phyloP scores from a whole-genome alignment of 2,888 invertebrate genomes.

The Lasioglossum villosulum region DNA sequence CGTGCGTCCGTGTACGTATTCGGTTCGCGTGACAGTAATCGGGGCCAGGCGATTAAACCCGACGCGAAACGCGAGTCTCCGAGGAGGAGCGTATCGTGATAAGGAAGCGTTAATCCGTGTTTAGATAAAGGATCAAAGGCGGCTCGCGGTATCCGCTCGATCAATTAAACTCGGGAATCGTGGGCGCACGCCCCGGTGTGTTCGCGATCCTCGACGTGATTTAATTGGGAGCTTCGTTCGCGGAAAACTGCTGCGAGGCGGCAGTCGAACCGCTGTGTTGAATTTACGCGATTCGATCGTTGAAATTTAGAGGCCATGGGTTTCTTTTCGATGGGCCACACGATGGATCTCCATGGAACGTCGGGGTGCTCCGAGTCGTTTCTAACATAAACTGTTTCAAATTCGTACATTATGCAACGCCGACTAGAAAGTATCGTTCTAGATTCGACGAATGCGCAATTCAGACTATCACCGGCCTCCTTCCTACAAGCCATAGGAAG shows the following conservation, averaged over 20 bases:
- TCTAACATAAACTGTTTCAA: no score
- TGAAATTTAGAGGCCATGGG: no score
- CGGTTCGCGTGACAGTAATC: constrained; percentile 8
- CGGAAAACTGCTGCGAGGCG: not conserved
- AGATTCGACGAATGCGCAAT: not conserved
- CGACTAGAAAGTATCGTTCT: not conserved
- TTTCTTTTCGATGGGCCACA: no score
- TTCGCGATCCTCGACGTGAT: not conserved
- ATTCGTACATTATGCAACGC: not conserved
- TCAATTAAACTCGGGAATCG: constrained; percentile 13
- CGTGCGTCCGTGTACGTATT: not conserved
- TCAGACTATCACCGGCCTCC: not conserved
- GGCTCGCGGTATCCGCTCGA: constrained; percentile 19
- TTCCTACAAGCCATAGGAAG: not conserved
- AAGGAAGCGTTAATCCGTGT: constrained; percentile 37
- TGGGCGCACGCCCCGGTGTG: not conserved
- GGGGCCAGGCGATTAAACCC: not conserved
- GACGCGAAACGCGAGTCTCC: not conserved
- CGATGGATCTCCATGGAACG: no score
- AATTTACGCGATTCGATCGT: not conserved
- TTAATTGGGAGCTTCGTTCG: not conserved
- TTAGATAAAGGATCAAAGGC: constrained; percentile 13
- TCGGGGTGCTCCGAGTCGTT: no score
- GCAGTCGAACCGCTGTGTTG: not conserved
- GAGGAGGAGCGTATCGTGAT: constrained; percentile 8